Percentiles rank a stretch among this genome's conserved stretches.
phyloP scores from a whole-genome alignment of 2,113 vertebrate species.

The Hystrix brachyura region DNA sequence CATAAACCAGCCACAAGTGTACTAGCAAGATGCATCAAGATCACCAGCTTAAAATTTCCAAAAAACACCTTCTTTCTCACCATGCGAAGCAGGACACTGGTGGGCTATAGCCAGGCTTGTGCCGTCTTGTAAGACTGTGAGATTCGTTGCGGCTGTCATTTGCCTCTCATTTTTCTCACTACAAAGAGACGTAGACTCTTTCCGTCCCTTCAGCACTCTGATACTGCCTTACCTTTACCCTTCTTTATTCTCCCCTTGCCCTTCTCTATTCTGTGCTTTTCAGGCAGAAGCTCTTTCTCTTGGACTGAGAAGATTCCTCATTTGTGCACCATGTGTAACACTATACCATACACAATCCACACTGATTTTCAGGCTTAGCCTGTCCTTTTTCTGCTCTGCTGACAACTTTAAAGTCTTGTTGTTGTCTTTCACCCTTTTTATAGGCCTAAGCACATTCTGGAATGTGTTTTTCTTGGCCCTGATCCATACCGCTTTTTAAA shows the following conservation, averaged over 20 bases:
- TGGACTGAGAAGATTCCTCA: neutral
- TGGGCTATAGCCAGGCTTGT: neutral
- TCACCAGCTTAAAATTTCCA: neutral
- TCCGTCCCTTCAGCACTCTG: neutral
- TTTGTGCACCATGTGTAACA: neutral
- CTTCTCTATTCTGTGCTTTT: neutral
- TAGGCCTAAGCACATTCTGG: neutral
- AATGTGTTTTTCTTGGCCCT: neutral
- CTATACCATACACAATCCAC: fast-evolving
- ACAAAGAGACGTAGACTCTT: neutral
- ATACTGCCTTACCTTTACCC: neutral
- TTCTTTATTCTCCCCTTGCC: neutral
- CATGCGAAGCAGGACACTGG: neutral
- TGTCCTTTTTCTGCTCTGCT: neutral
- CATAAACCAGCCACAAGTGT: neutral
- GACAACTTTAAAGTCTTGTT: neutral
- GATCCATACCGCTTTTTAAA: neutral
- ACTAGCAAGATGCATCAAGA: neutral
- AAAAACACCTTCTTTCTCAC: neutral
- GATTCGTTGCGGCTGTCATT: neutral
- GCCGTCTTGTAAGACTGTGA: too few relatives aligned
- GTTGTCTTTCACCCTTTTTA: neutral
- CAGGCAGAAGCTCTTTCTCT: neutral
- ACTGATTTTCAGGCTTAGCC: neutral
- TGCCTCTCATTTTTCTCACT: neutral